Evolutionary conservation across 1,140 invertebrate genomes (phyloP).

Genomic region (Papilio aristodemus): DNA sequence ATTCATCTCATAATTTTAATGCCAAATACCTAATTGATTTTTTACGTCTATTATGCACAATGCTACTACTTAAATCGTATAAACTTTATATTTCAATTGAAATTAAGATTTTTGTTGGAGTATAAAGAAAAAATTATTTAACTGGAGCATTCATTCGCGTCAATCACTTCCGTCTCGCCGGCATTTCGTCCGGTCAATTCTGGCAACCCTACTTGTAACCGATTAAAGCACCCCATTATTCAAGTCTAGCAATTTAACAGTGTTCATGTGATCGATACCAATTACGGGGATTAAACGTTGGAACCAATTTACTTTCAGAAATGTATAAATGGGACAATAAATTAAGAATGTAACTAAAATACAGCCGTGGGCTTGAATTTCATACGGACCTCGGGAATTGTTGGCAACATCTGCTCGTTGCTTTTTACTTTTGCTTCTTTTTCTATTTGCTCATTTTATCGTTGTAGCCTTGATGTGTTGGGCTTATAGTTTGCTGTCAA

Average conservation of each 20-base stretch:
- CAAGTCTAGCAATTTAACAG: constrained; percentile 34
- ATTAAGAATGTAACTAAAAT: constrained; percentile 61
- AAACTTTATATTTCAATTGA: too few relatives aligned
- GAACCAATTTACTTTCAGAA: constrained; percentile 62
- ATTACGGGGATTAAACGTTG: constrained; percentile 62
- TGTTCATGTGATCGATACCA: constrained; percentile 49
- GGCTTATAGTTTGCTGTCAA: neutral
- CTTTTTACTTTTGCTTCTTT: constrained; percentile 30
- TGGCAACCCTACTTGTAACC: constrained; percentile 32
- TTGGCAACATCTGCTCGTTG: constrained; percentile 33
- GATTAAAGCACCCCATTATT: constrained; percentile 35
- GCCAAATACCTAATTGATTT: too few relatives aligned
- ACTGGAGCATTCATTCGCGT: neutral
- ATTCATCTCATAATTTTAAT: too few relatives aligned
- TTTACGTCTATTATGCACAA: too few relatives aligned
- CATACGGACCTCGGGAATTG: constrained; percentile 60
- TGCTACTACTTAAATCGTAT: too few relatives aligned
- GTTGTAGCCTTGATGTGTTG: constrained; percentile 14
- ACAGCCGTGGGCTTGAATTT: constrained; percentile 57
- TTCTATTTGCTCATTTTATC: neutral
- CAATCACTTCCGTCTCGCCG: neutral
- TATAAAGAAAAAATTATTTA: too few relatives aligned
- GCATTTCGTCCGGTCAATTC: constrained; percentile 26
- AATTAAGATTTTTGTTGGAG: too few relatives aligned
- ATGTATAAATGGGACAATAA: constrained; percentile 56